Percentiles rank a stretch among this genome's conserved stretches.
Evolutionary conservation across 1,140 invertebrate species (phyloP).

Genomic region (Patella vulgata): DNA sequence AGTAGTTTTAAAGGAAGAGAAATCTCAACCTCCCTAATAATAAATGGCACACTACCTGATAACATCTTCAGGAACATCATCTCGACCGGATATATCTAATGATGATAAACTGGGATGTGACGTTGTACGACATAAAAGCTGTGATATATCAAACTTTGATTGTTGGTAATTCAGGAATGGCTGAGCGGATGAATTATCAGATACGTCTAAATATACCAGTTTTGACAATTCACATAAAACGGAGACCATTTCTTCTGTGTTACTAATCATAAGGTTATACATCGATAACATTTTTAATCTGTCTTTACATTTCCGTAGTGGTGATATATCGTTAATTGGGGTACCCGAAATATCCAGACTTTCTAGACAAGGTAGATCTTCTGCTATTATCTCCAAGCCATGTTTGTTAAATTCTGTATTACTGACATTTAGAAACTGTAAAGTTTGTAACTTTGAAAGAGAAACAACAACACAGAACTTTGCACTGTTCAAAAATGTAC

Average conservation of each 20-base stretch:
- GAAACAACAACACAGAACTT: conserved; percentile 67
- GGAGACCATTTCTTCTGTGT: conserved; percentile 66
- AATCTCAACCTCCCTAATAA: too few species aligned
- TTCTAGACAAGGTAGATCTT: conserved; percentile 76
- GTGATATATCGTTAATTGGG: conserved; percentile 75
- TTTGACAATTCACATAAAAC: conserved; percentile 73
- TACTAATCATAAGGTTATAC: conserved; percentile 74
- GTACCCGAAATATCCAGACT: conserved; percentile 79
- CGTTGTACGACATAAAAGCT: conserved; percentile 68
- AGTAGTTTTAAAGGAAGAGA: too few species aligned
- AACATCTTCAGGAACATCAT: conserved; percentile 70
- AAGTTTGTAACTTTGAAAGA: conserved; percentile 68
- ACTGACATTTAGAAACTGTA: conserved; percentile 78
- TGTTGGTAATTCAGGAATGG: conserved; percentile 67
- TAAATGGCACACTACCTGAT: conserved; percentile 56
- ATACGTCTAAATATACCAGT: conserved; percentile 75
- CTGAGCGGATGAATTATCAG: conserved; percentile 69
- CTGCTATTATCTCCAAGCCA: conserved; percentile 76
- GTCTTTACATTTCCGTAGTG: conserved; percentile 73
- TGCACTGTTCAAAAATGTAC: conserved; percentile 74
- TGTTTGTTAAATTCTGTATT: conserved; percentile 79
- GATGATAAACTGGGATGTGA: conserved; percentile 74
- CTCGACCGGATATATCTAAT: conserved; percentile 78
- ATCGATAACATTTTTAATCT: conserved; percentile 74
- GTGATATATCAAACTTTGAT: conserved; percentile 66